Percentiles rank a stretch among this genome's conserved stretches.
These are phyloP conservation scores for Gastracanthus pulcherrimus DNA, from an alignment of 2,888 invertebrate species.

Conservation along the genomic window DNA sequence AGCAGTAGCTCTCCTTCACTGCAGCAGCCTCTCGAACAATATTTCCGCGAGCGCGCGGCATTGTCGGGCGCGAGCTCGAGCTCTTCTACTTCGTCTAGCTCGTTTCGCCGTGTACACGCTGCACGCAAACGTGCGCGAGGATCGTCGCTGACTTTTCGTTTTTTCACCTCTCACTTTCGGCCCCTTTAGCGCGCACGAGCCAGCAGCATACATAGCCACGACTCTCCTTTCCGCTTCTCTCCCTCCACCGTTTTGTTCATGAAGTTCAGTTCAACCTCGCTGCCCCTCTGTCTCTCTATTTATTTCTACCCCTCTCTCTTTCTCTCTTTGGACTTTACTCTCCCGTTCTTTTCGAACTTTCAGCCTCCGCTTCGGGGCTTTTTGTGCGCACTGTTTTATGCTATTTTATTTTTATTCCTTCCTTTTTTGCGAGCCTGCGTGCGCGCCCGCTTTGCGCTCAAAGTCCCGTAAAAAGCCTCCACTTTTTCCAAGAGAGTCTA, in stretches of 20 bases:
- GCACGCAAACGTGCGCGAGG: neutral
- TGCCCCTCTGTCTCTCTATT: neutral
- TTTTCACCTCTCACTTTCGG: slow-evolving; percentile 38
- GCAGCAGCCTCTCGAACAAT: neutral
- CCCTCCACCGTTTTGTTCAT: slow-evolving; percentile 5
- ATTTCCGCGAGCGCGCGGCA: slow-evolving; percentile 1
- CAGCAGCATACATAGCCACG: no score
- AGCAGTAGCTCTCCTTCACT: no score
- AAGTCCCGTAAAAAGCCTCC: slow-evolving; percentile 47
- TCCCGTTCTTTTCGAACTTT: slow-evolving; percentile 12
- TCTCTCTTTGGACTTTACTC: neutral
- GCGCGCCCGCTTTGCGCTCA: slow-evolving; percentile 26
- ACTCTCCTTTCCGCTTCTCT: neutral
- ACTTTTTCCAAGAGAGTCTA: slow-evolving; percentile 21
- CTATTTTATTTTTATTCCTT: slow-evolving; percentile 44
- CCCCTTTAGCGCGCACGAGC: slow-evolving; percentile 2
- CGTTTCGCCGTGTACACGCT: neutral
- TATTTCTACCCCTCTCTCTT: neutral
- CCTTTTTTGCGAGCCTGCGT: slow-evolving; percentile 12
- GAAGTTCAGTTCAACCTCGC: no score
- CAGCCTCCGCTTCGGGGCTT: neutral
- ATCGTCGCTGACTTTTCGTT: slow-evolving; percentile 31
- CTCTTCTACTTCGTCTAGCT: slow-evolving; percentile 25
- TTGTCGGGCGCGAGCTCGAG: slow-evolving; percentile 11
- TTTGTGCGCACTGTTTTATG: slow-evolving; percentile 10